Conservation (phyloP, 2,888 invertebrate species). For the Ceramica pisi region DNA sequence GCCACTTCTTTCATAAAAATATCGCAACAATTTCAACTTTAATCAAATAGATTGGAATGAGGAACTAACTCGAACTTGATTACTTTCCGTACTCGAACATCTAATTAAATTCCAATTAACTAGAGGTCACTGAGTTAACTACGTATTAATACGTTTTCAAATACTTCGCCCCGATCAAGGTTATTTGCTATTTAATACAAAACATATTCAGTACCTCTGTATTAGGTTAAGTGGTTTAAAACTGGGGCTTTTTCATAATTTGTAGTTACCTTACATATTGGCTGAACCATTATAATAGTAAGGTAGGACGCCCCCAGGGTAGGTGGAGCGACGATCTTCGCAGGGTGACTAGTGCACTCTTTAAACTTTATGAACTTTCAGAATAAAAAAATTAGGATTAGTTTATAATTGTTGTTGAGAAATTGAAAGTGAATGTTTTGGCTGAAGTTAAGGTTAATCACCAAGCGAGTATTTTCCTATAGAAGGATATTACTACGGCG, state of each 20-base stretch:
- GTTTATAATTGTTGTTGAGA: neutral
- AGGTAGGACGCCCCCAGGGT: no score
- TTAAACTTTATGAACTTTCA: no score
- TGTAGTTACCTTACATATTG: neutral
- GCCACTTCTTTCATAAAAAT: neutral
- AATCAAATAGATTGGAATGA: slow-evolving; percentile 19
- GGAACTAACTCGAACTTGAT: slow-evolving; percentile 21
- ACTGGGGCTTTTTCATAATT: neutral
- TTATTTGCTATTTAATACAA: slow-evolving; percentile 16
- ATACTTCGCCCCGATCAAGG: slow-evolving; percentile 31
- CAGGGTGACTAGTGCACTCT: no score
- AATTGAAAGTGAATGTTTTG: neutral
- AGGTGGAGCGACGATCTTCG: no score
- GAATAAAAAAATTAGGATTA: neutral
- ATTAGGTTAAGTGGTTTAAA: slow-evolving; percentile 6
- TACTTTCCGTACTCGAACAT: slow-evolving; percentile 2
- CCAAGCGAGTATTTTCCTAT: neutral
- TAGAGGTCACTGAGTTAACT: slow-evolving; percentile 50
- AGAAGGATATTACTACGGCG: neutral
- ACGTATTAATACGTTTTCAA: slow-evolving; percentile 32
- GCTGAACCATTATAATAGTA: no score
- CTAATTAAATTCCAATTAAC: slow-evolving; percentile 39
- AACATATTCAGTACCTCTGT: slow-evolving; percentile 8
- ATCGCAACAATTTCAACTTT: neutral
- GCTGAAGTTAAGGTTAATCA: no score